A percentile compares a stretch with the other conserved stretches of the same genome.
These are phyloP conservation scores for Neotragus moschatus DNA, from an alignment of 2,113 vertebrate species.

Conservation along the genomic window DNA sequence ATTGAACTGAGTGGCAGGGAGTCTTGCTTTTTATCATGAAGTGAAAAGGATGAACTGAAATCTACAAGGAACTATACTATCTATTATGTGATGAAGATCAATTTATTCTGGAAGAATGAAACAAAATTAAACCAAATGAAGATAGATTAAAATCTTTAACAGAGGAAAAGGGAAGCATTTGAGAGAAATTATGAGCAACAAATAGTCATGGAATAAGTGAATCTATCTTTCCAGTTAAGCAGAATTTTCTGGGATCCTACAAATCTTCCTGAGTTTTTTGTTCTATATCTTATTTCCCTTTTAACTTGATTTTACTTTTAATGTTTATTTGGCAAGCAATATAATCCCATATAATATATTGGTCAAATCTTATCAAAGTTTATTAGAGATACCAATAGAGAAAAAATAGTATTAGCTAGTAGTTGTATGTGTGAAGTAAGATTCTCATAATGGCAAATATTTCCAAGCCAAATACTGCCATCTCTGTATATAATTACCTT, in stretches of 20 bases:
- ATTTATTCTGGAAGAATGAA: not conserved
- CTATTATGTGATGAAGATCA: not conserved
- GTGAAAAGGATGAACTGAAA: not conserved
- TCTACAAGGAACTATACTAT: not conserved
- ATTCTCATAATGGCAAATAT: not conserved
- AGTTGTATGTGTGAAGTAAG: not conserved
- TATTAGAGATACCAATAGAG: not conserved
- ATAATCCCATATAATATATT: not conserved
- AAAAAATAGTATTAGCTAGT: not conserved
- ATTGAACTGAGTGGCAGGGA: not conserved
- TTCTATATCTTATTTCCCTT: not conserved
- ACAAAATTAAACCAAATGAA: not conserved
- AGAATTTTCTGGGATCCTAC: not conserved
- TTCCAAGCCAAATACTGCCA: not conserved
- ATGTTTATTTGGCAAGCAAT: not conserved
- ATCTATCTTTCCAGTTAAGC: not conserved
- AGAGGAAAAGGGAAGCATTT: not conserved
- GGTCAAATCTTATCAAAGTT: not conserved
- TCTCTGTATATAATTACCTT: not conserved
- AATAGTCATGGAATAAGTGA: not conserved
- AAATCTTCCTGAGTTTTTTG: not conserved
- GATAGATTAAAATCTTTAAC: not conserved
- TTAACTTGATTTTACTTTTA: not conserved
- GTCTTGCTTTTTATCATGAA: not conserved
- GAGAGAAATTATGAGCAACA: not conserved